Evolutionary conservation across 2,113 vertebrate genomes (phyloP).

Genomic region (Cololabis saira): DNA sequence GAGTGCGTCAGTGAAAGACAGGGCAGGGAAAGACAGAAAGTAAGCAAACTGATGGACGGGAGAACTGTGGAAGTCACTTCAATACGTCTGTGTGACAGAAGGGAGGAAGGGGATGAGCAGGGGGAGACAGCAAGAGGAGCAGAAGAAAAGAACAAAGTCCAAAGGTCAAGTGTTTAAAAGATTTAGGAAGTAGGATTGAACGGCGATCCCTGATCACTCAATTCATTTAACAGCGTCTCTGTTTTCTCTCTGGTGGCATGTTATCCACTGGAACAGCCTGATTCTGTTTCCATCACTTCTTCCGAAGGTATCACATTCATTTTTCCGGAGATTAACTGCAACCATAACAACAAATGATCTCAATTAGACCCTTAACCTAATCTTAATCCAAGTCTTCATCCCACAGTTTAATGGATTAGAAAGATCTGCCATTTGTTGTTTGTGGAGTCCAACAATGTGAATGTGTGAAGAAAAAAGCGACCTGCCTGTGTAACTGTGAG

Average conservation of each 20-base stretch:
- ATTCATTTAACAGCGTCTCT: constrained; percentile 42
- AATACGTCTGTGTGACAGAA: constrained; percentile 53
- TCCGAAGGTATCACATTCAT: no score
- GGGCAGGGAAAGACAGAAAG: constrained; percentile 18
- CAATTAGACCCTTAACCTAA: no score
- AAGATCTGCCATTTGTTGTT: no score
- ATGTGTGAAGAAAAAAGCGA: no score
- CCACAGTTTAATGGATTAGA: no score
- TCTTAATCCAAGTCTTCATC: no score
- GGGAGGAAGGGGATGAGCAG: constrained; percentile 43
- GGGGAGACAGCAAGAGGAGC: constrained; percentile 16
- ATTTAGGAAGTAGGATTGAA: constrained; percentile 41
- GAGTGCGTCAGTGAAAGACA: constrained; percentile 5
- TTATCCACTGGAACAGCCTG: constrained; percentile 1
- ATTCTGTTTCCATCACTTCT: no score
- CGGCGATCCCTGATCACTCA: constrained; percentile 32
- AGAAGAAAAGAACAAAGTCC: constrained; percentile 32
- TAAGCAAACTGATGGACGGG: constrained; percentile 31
- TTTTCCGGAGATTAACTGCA: no score
- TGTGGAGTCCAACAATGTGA: no score
- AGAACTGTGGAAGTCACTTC: constrained; percentile 41
- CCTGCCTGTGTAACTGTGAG: no score
- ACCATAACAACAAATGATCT: no score
- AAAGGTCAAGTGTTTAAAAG: constrained; percentile 62
- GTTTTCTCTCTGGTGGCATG: constrained; percentile 25